Percentiles rank a stretch among this genome's conserved stretches.
These are phyloP conservation scores for Hippocampus barbouri DNA, from an alignment of 2,113 vertebrate genomes.

Conservation along the genomic window DNA sequence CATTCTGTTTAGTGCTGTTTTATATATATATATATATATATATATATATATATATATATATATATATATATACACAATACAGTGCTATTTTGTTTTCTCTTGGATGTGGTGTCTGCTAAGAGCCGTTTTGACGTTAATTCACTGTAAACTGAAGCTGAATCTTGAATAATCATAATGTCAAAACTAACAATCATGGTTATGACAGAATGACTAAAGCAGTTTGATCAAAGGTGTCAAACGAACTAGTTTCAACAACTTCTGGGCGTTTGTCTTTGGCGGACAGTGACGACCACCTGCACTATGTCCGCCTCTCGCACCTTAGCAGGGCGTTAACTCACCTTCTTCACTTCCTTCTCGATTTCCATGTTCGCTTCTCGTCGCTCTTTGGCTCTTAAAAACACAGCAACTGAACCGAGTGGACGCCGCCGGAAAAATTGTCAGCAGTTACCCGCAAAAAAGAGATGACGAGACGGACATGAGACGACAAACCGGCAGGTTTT, in stretches of 20 bases:
- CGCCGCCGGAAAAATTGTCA: not conserved
- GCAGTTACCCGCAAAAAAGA: not conserved
- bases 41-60: too few species aligned
- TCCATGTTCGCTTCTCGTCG: slow-evolving; percentile 51
- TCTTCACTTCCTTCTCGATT: slow-evolving; percentile 72
- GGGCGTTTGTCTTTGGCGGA: not conserved
- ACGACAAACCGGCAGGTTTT: not conserved
- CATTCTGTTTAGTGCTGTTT: too few species aligned
- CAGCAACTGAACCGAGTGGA: not conserved
- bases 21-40: too few species aligned
- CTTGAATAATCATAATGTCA: not conserved
- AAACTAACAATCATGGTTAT: not conserved
- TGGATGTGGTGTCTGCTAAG: too few species aligned
- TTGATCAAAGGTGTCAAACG: not conserved
- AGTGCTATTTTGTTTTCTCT: too few species aligned
- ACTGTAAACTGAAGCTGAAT: not conserved
- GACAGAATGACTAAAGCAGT: not conserved
- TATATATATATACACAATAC: too few species aligned
- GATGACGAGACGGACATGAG: not conserved
- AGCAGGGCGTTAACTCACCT: slow-evolving; percentile 62
- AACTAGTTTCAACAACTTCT: not conserved
- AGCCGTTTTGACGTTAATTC: not conserved
- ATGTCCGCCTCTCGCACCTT: slow-evolving; percentile 32
- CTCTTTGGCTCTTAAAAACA: not conserved
- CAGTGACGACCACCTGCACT: slow-evolving; percentile 37